Evolutionary conservation across 2,888 invertebrate genomes (phyloP).

Genomic region (Nymphalis c-album): DNA sequence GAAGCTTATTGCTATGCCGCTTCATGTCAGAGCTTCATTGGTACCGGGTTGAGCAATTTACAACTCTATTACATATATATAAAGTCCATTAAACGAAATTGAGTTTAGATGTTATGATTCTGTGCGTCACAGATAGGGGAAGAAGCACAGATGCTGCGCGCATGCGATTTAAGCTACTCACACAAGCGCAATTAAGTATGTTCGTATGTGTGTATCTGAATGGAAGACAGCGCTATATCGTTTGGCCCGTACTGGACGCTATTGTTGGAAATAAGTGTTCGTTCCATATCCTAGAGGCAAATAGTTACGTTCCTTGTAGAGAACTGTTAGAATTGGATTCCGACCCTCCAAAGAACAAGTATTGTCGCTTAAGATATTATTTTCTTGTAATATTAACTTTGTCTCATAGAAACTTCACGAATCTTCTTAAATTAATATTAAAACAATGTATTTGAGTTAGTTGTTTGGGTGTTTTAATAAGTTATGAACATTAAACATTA

Average conservation of each 20-base stretch:
- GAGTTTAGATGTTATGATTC: conserved; percentile 43
- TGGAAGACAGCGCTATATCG: conserved; percentile 56
- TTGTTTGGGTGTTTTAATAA: no score
- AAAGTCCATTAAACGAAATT: conserved; percentile 36
- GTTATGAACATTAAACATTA: no score
- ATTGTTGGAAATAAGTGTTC: conserved; percentile 67
- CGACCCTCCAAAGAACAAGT: conserved; percentile 13
- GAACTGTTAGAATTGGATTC: conserved; percentile 36
- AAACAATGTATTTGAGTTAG: no score
- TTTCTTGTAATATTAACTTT: not conserved
- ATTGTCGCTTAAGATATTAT: not conserved
- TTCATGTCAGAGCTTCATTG: conserved; percentile 57
- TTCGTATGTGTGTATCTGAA: conserved; percentile 49
- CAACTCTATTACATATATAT: conserved; percentile 27
- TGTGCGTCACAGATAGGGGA: conserved; percentile 57
- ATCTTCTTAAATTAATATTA: no score
- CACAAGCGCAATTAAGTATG: conserved; percentile 41
- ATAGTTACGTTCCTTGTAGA: conserved; percentile 39
- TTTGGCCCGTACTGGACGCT: conserved; percentile 65
- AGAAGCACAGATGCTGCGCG: conserved; percentile 78
- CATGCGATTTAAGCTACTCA: conserved; percentile 67
- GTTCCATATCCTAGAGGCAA: conserved; percentile 42
- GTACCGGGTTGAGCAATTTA: conserved; percentile 30
- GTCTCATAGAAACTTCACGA: not conserved
- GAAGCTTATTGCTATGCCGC: conserved; percentile 71